Evolutionary conservation across 2,113 vertebrate species (phyloP).

Genomic region (Embiotoca jacksoni): DNA sequence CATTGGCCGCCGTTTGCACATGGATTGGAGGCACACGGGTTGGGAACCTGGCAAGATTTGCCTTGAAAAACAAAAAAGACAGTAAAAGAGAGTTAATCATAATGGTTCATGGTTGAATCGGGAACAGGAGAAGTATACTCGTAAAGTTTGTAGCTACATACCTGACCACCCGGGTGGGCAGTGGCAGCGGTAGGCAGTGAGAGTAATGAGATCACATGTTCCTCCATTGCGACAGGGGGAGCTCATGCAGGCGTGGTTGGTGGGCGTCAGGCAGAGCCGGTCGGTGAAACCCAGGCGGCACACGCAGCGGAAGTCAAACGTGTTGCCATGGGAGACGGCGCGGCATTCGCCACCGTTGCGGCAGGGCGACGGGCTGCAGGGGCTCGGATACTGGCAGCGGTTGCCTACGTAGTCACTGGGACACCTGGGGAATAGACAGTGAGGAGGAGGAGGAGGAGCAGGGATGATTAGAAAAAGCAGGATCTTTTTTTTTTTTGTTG

Average conservation of each 20-base stretch:
- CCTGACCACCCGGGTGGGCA: constrained; percentile 94
- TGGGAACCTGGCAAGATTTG: constrained; percentile 92
- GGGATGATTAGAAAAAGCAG: constrained; percentile 31
- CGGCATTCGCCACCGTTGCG: constrained; percentile 89
- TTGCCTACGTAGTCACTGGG: constrained; percentile 83
- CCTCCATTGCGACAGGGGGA: constrained; percentile 92
- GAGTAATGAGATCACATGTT: constrained; percentile 87
- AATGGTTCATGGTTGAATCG: neutral
- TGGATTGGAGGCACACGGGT: constrained; percentile 96
- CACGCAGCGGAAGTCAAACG: constrained; percentile 84
- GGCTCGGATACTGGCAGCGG: constrained; percentile 89
- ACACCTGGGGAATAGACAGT: constrained; percentile 82
- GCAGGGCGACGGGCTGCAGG: constrained; percentile 90
- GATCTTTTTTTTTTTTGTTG: neutral
- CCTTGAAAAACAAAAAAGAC: constrained; percentile 77
- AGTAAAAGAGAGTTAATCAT: neutral
- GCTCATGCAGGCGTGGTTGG: constrained; percentile 90
- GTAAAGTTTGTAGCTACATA: constrained; percentile 57
- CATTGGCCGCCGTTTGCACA: constrained; percentile 95
- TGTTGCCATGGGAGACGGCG: constrained; percentile 75
- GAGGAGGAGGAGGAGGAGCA: neutral
- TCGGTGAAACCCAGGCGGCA: constrained; percentile 91
- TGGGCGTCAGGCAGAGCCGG: constrained; percentile 90
- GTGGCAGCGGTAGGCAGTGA: constrained; percentile 88
- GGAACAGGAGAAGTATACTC: fast-evolving